Percentiles rank a stretch among this genome's conserved stretches.
Evolutionary conservation across 2,797 vertebrate genomes (phyloP).

Genomic region (Chelon auratus): DNA sequence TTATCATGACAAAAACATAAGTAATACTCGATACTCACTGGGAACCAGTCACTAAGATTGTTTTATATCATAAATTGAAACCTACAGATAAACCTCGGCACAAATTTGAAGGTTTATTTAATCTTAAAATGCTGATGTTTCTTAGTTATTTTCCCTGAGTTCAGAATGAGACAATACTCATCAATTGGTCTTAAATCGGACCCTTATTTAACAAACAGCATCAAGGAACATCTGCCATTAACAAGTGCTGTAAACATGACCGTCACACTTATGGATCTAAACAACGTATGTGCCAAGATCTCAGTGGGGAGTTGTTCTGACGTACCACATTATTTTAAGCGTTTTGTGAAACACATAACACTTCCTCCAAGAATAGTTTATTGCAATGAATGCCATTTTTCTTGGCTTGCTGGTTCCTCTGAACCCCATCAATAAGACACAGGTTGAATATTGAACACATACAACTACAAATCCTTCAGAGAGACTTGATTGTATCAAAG

Average conservation of each 20-base stretch:
- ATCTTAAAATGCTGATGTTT: neutral
- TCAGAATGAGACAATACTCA: conserved; percentile 19
- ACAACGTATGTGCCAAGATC: conserved; percentile 32
- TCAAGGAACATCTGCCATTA: conserved; percentile 49
- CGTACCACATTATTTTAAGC: conserved; percentile 40
- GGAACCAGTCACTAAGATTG: neutral
- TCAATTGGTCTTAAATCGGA: conserved; percentile 33
- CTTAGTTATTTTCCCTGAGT: neutral
- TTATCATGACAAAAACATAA: neutral
- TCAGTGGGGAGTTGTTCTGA: conserved; percentile 13
- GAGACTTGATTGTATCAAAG: neutral
- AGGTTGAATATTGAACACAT: neutral
- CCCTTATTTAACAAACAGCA: conserved; percentile 27
- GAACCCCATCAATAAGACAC: neutral
- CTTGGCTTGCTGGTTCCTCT: neutral
- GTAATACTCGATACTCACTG: neutral
- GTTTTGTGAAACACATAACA: conserved; percentile 11
- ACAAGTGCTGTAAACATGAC: conserved; percentile 46
- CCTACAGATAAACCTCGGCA: neutral
- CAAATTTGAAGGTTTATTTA: neutral
- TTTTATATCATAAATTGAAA: neutral
- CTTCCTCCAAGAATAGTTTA: neutral
- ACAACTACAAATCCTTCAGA: too few relatives aligned
- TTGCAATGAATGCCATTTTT: neutral
- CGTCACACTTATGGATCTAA: conserved; percentile 54